Evolutionary conservation across 1,140 invertebrate genomes (phyloP), one percentile per base, ranked within the genome.

Genomic region (Drosophila littoralis): DNA sequence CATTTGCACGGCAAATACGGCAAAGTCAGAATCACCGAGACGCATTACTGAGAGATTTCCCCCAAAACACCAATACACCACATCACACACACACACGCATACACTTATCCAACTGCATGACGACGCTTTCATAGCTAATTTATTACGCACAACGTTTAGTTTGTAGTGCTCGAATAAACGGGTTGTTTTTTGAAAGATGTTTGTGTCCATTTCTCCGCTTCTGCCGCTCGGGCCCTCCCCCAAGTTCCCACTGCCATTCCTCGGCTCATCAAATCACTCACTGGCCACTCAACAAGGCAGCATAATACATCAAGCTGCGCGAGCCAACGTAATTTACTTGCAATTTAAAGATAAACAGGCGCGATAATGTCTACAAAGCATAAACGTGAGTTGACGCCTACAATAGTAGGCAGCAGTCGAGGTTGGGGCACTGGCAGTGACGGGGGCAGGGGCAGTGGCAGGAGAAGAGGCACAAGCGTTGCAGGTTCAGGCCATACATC

Each of bases 371-470:
- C 84, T 89, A 90, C 86, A 90, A 90, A 90, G 79, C 79, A 90
- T 90, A 90, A 90, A 90, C 88, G 88, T 90, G 88, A 90, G 88
- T 90, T 90, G 82, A 90, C 88, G 88, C 88, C 88, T 90, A 90
- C 88, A 90, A 90, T 86, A 76, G 71, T 48, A 40, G 17, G 35
- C 40, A 17, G 51, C 51, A 70, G 50, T 52, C 28, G 50, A 36
- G 50, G 10, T 52, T 13, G 48, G 48, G 48, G 67, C 55, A n/a
- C 6, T 13, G 9, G 13, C 42, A 42, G 17, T n/a, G 13, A 45
- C 61, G 33, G 32, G 17, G 36, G 40, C 17, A 7, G 63, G 7
- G 43, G 45, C 58, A 43, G 63, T 38, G 51, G 46, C 54, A 71
- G 45, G 36, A 40, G 33, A n/a, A 32, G 38, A 7, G 32, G 42